Conservation (phyloP, 2,888 invertebrate genomes). For the Andrena bucephala region DNA sequence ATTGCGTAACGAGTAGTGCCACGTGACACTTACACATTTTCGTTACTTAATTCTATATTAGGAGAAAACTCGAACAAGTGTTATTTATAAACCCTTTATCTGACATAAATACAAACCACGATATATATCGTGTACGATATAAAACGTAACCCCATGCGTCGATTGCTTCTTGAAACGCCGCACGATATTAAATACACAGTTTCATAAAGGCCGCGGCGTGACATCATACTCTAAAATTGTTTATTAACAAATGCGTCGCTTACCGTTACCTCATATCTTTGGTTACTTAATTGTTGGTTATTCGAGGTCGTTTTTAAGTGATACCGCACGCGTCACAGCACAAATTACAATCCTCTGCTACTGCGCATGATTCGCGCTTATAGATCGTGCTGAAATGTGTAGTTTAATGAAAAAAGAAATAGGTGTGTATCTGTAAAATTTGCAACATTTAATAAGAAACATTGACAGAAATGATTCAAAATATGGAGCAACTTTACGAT, state of each 20-base stretch:
- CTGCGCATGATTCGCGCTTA: background rate
- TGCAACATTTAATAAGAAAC: too few species aligned
- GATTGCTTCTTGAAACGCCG: conserved; percentile 17
- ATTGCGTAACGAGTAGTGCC: background rate
- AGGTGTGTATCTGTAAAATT: too few species aligned
- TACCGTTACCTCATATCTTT: conserved; percentile 55
- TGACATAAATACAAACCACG: conserved; percentile 1
- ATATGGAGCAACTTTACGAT: too few species aligned
- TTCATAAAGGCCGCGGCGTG: conserved; percentile 50
- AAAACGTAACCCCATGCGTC: conserved; percentile 29
- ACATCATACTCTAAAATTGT: conserved; percentile 64
- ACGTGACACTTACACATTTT: background rate
- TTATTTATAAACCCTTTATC: conserved; percentile 33
- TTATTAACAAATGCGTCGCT: conserved; percentile 63
- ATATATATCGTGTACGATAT: conserved; percentile 7
- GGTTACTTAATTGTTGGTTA: conserved; percentile 51
- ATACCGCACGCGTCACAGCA: conserved; percentile 28
- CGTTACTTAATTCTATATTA: background rate
- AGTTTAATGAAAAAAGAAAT: background rate
- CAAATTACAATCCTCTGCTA: conserved; percentile 6
- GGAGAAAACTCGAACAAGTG: background rate
- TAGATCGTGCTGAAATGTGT: background rate
- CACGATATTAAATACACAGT: conserved; percentile 44
- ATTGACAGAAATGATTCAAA: too few species aligned
- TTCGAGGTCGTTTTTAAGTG: conserved; percentile 33